These are phyloP conservation scores for Rhynchonycteris naso DNA, from an alignment of 2,797 vertebrate genomes.

Conservation along the genomic window DNA sequence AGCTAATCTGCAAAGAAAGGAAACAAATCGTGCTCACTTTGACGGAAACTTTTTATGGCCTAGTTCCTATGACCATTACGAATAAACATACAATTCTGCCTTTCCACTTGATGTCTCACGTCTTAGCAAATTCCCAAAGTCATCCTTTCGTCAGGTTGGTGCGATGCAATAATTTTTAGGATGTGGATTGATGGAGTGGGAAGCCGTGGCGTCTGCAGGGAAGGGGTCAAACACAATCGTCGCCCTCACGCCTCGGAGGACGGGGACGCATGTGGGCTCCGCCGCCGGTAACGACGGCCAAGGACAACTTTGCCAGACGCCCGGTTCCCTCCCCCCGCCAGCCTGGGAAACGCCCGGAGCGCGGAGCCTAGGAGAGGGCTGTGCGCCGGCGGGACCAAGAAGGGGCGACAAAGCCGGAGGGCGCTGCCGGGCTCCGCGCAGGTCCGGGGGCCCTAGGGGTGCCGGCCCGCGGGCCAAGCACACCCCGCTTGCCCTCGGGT, in stretches of 20 bases:
- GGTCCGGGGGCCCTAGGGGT: rapidly evolving
- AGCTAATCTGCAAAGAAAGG: background rate
- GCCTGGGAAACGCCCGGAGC: background rate
- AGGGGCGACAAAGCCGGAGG: too few relatives aligned
- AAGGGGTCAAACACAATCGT: background rate
- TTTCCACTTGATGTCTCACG: background rate
- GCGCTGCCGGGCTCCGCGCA: background rate
- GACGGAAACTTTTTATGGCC: background rate
- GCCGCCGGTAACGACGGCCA: background rate
- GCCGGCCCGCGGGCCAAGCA: background rate
- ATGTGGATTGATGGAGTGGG: background rate
- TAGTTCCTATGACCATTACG: background rate
- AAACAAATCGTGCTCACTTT: background rate
- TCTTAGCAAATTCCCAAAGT: background rate
- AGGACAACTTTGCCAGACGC: background rate
- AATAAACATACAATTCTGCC: background rate
- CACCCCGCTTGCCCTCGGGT: background rate
- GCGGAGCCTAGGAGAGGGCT: rapidly evolving
- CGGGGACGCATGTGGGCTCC: background rate
- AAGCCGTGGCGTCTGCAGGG: background rate
- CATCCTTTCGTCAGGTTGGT: background rate
- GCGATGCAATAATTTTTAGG: background rate
- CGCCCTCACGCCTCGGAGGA: background rate
- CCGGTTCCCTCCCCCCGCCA: rapidly evolving
- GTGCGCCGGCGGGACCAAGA: rapidly evolving